These are phyloP conservation scores for Turritopsis rubra DNA, from an alignment of 30 jellyfish, hydroid and myxozoan species.

Conservation along the genomic window DNA sequence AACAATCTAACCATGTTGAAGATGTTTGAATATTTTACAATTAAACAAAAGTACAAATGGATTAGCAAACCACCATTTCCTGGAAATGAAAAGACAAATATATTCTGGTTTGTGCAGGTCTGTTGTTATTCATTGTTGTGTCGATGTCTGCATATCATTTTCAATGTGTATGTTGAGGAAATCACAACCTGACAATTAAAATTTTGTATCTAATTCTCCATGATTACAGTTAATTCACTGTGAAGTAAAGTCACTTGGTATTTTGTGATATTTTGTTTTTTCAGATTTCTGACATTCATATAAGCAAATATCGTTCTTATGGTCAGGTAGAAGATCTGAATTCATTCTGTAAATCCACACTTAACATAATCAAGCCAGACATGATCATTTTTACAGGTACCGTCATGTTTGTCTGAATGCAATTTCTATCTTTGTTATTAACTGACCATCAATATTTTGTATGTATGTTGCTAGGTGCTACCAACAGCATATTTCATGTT, in stretches of 20 bases:
- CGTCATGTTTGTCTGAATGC: not conserved
- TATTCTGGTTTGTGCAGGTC: slow-evolving; percentile 45
- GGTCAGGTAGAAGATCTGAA: slow-evolving; percentile 42
- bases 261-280: not conserved
- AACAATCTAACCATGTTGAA: slow-evolving; percentile 11
- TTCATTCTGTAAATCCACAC: slow-evolving; percentile 31
- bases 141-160: too few relatives aligned
- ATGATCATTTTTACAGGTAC: slow-evolving; percentile 64
- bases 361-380: slow-evolving; percentile 56
- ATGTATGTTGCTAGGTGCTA: too few relatives aligned
- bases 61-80: slow-evolving; percentile 23
- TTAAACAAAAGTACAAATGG: not conserved
- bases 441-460: too few relatives aligned
- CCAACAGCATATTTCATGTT: not conserved
- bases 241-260: too few relatives aligned
- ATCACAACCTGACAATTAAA: too few relatives aligned
- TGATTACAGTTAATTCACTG: too few relatives aligned
- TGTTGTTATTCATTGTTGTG: not conserved
- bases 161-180: too few relatives aligned
- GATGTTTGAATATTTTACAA: slow-evolving; percentile 1
- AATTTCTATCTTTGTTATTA: not conserved
- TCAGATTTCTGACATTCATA: slow-evolving; percentile 71
- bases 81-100: slow-evolving; percentile 1
- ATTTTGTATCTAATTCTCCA: too few relatives aligned
- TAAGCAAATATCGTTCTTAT: slow-evolving; percentile 59